These are phyloP conservation scores for Candidula unifasciata DNA, from an alignment of 2,888 invertebrate genomes.

Conservation along the genomic window DNA sequence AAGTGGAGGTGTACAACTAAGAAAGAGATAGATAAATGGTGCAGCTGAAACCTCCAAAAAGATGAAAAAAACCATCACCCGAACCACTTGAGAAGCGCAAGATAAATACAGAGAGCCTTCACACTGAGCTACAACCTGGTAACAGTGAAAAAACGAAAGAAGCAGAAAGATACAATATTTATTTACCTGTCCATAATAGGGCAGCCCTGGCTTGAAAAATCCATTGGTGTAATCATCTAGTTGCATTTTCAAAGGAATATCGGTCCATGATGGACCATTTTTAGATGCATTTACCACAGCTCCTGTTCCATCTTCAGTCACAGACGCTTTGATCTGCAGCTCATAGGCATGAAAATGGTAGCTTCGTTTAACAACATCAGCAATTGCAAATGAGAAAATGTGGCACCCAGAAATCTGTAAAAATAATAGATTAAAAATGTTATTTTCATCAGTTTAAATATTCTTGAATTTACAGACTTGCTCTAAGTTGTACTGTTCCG, in stretches of 20 bases:
- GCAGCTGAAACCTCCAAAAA: too few species aligned
- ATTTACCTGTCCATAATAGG: constrained; percentile 78
- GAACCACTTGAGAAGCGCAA: too few species aligned
- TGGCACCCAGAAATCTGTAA: constrained; percentile 69
- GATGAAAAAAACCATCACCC: too few species aligned
- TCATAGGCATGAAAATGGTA: constrained; percentile 49
- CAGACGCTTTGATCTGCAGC: constrained; percentile 62
- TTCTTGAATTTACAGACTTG: too few species aligned
- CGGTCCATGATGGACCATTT: constrained; percentile 57
- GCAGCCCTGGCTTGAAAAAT: constrained; percentile 85
- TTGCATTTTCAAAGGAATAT: constrained; percentile 57
- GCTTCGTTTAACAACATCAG: constrained; percentile 56
- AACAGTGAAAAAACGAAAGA: too few species aligned
- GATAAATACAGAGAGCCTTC: too few species aligned
- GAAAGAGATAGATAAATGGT: too few species aligned
- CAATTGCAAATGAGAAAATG: constrained; percentile 59
- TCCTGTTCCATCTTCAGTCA: constrained; percentile 67
- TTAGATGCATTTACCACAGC: constrained; percentile 56
- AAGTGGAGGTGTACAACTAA: too few species aligned
- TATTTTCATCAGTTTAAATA: too few species aligned
- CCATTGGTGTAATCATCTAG: constrained; percentile 79
- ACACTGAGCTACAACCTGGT: too few species aligned
- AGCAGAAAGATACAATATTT: neutral
- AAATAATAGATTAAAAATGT: neutral
- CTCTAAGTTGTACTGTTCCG: too few species aligned